Evolutionary conservation across 2,888 invertebrate species (phyloP).

Genomic region (Orchesellides sinensis): DNA sequence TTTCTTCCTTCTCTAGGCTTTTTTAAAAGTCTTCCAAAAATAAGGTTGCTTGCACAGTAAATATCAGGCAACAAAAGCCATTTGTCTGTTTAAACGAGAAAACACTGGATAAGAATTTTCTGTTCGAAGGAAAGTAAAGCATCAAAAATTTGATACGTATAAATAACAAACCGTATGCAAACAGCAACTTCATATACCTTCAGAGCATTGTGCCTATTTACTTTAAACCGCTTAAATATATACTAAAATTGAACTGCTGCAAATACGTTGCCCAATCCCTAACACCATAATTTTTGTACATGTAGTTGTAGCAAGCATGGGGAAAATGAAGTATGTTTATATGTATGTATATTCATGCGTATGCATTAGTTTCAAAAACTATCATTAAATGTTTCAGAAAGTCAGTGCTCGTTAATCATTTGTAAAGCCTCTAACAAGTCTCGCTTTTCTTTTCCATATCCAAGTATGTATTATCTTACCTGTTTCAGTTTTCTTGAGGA

Average conservation of each 20-base stretch:
- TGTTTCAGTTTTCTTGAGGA: too few relatives aligned
- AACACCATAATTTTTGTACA: too few relatives aligned
- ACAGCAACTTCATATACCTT: too few relatives aligned
- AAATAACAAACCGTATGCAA: background rate
- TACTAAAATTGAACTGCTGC: too few relatives aligned
- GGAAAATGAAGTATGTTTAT: too few relatives aligned
- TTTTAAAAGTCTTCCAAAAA: conserved; percentile 6
- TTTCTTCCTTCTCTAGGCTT: background rate
- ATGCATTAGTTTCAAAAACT: too few relatives aligned
- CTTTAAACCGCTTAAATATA: too few relatives aligned
- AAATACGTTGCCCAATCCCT: too few relatives aligned
- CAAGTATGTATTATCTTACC: background rate
- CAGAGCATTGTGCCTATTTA: too few relatives aligned
- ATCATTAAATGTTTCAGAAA: conserved; percentile 35
- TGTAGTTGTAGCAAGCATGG: too few relatives aligned
- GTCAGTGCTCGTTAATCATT: conserved; percentile 47
- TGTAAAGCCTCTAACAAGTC: conserved; percentile 17
- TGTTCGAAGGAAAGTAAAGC: background rate
- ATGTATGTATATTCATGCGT: too few relatives aligned
- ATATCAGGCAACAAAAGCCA: conserved; percentile 17
- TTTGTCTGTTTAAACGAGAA: conserved; percentile 23
- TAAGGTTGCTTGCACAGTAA: conserved; percentile 4
- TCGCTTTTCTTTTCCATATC: background rate
- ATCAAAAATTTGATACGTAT: conserved; percentile 1
- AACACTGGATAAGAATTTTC: conserved; percentile 11